Conservation (phyloP, 1,140 invertebrate species). For the Coenobita brevimanus region DNA sequence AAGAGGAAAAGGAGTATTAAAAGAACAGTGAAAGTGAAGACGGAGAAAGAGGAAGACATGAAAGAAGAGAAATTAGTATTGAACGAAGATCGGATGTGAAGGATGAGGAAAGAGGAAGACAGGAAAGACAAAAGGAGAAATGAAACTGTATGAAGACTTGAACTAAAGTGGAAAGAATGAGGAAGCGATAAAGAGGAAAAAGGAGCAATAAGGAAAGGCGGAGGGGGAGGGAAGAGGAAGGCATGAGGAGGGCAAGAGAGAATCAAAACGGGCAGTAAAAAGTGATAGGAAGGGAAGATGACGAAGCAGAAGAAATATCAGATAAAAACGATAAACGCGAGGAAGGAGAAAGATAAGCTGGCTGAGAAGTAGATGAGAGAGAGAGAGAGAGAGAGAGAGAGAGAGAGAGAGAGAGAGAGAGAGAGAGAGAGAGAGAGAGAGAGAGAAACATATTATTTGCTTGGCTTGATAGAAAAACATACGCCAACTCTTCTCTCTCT, state of each 20-base stretch:
- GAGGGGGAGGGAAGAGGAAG: not conserved
- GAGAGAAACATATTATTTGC: too few species aligned
- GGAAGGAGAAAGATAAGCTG: not conserved
- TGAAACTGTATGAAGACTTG: not conserved
- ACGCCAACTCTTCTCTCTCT: too few species aligned
- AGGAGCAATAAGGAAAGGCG: not conserved
- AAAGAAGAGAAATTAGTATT: not conserved
- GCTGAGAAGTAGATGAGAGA: not conserved
- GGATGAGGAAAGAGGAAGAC: not conserved
- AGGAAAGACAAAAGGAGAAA: not conserved
- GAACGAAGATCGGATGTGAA: not conserved
- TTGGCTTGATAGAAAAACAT: too few species aligned
- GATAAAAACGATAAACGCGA: not conserved
- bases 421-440: too few species aligned
- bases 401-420: too few species aligned
- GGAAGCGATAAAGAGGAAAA: not conserved
- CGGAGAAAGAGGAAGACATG: not conserved
- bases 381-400: not conserved
- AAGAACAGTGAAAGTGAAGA: not conserved
- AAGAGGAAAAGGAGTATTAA: not conserved
- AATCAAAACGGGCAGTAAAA: not conserved
- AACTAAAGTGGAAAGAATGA: not conserved
- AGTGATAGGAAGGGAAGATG: not conserved
- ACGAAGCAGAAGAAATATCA: too few species aligned
- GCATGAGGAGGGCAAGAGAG: not conserved